A percentile compares a stretch with the other conserved stretches of the same genome.
Conservation (phyloP, 2,888 invertebrate species). For the Drosophila recens region DNA sequence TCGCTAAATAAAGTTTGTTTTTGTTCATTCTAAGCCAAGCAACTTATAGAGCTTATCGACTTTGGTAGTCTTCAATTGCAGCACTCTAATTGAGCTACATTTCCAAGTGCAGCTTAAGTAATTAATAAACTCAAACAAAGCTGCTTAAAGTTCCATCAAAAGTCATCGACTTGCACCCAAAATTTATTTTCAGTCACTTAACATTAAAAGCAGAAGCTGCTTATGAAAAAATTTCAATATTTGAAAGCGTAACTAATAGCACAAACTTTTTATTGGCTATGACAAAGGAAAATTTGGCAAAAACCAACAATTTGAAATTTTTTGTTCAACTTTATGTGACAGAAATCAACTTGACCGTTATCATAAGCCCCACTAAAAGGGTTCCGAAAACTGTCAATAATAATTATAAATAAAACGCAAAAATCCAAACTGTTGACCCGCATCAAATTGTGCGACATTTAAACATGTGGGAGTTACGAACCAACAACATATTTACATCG, state of each 20-base stretch:
- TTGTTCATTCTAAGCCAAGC: conserved; percentile 15
- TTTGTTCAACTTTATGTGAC: conserved; percentile 52
- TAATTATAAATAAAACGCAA: conserved; percentile 64
- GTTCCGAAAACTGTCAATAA: conserved; percentile 71
- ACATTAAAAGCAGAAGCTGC: conserved; percentile 10
- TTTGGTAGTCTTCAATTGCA: conserved; percentile 6
- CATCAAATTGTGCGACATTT: conserved; percentile 47
- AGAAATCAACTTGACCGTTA: conserved; percentile 62
- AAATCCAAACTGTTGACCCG: conserved; percentile 43
- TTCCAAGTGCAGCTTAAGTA: conserved; percentile 22
- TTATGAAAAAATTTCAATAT: conserved; percentile 31
- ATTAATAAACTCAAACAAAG: conserved; percentile 32
- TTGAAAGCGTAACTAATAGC: conserved; percentile 49
- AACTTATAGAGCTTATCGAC: conserved; percentile 41
- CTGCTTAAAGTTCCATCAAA: conserved; percentile 20
- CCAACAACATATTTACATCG: conserved; percentile 7
- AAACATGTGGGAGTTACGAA: conserved; percentile 29
- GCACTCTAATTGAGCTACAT: conserved; percentile 43
- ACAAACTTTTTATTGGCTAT: conserved; percentile 23
- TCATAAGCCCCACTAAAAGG: conserved; percentile 51
- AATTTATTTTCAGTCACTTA: conserved; percentile 34
- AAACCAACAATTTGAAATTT: conserved; percentile 1
- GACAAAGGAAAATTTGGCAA: conserved; percentile 1
- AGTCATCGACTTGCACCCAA: conserved; percentile 39
- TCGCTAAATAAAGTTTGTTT: conserved; percentile 9